phyloP scores from a whole-genome alignment of 2,797 vertebrate species.

The Babyrousa celebensis region DNA sequence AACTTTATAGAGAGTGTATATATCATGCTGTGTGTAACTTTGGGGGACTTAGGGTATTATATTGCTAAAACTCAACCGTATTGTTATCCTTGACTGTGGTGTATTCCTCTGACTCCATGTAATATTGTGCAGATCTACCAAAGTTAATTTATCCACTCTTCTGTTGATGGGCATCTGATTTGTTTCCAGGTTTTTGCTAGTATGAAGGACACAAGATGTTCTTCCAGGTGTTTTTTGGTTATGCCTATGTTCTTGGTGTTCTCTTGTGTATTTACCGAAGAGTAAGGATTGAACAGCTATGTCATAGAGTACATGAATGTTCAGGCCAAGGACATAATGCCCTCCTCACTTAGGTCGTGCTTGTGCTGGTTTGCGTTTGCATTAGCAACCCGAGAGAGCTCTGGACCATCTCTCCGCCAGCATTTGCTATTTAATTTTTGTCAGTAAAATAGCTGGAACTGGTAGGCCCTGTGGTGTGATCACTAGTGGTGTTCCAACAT shows the following conservation, averaged over 20 bases:
- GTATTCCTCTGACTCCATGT: not conserved
- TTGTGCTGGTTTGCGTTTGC: not conserved
- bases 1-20: not conserved
- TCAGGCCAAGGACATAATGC: not conserved
- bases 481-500: not conserved
- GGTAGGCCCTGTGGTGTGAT: not conserved
- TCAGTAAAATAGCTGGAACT: not conserved
- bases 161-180: not conserved
- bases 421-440: slow-evolving; percentile 1
- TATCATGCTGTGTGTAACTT: not conserved
- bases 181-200: not conserved
- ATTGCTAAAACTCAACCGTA: not conserved
- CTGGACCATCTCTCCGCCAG: not conserved
- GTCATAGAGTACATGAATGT: not conserved
- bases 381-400: not conserved
- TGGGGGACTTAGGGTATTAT: no score
- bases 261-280: not conserved
- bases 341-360: not conserved
- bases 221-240: not conserved
- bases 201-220: not conserved
- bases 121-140: not conserved
- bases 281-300: not conserved
- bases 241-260: not conserved
- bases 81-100: not conserved
- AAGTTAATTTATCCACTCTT: not conserved